A percentile compares a stretch with the other conserved stretches of the same genome.
phyloP scores from a whole-genome alignment of 2,888 invertebrate genomes.

The Drosophila meridiana region DNA sequence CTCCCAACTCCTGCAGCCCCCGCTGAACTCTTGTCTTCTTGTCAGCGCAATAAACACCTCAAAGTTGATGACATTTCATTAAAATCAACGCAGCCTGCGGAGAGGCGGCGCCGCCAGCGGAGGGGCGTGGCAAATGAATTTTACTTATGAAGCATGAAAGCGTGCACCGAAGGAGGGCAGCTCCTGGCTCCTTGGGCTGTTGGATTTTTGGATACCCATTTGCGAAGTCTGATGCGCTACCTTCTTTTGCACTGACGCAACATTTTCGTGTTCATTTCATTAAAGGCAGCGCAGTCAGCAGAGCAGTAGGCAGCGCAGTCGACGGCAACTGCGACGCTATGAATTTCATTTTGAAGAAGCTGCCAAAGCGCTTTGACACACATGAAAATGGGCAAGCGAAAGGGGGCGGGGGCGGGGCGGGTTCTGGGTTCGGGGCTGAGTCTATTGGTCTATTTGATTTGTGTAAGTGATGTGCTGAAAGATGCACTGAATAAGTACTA shows the following conservation, averaged over 20 bases:
- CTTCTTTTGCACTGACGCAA: slow-evolving; percentile 43
- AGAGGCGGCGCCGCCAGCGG: background rate
- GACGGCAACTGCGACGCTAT: slow-evolving; percentile 48
- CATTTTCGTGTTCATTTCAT: slow-evolving; percentile 75
- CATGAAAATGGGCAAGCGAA: background rate
- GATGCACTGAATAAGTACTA: slow-evolving; percentile 37
- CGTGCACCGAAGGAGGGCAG: slow-evolving; percentile 60
- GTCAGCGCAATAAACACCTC: slow-evolving; percentile 82
- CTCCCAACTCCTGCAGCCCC: background rate
- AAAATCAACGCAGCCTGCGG: slow-evolving; percentile 69
- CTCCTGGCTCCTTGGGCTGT: slow-evolving; percentile 11
- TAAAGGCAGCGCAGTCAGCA: slow-evolving; percentile 39
- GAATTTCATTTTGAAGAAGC: slow-evolving; percentile 78
- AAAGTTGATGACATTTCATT: slow-evolving; percentile 83
- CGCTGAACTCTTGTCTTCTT: slow-evolving; percentile 48
- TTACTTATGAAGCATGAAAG: slow-evolving; percentile 80
- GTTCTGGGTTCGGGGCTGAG: slow-evolving; percentile 5
- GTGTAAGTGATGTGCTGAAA: slow-evolving; percentile 64
- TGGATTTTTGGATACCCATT: slow-evolving; percentile 16
- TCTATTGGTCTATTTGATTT: slow-evolving; percentile 75
- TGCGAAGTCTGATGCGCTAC: slow-evolving; percentile 11
- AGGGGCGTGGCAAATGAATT: slow-evolving; percentile 70
- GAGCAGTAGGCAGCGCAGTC: slow-evolving; percentile 20
- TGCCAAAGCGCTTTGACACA: slow-evolving; percentile 56
- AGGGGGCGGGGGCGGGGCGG: background rate